Evolutionary conservation across 2,797 vertebrate genomes (phyloP).

Genomic region (Carcharodon carcharias): DNA sequence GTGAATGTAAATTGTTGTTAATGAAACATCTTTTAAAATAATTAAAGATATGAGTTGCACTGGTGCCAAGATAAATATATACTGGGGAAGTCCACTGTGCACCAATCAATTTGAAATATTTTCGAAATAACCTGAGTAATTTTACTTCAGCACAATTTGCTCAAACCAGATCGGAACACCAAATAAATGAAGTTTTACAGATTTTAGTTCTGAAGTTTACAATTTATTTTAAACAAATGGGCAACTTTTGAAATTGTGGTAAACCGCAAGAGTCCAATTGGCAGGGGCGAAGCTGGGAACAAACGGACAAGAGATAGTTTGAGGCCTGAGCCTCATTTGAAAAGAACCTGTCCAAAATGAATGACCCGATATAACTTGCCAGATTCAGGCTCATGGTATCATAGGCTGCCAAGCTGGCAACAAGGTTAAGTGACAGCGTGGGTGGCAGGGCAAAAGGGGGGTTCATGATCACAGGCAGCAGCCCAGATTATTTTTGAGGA

Average conservation of each 20-base stretch:
- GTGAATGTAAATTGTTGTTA: not conserved
- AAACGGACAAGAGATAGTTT: not conserved
- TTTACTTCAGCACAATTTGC: not conserved
- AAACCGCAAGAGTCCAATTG: not conserved
- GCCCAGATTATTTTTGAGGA: not conserved
- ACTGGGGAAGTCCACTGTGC: not conserved
- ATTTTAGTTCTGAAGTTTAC: not conserved
- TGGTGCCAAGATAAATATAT: not conserved
- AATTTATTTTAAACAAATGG: too few species aligned
- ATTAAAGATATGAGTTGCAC: not conserved
- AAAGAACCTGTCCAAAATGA: not conserved
- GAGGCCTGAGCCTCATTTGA: not conserved
- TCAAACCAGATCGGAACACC: not conserved
- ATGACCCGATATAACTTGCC: not conserved
- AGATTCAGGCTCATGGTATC: not conserved
- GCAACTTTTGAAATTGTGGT: not conserved
- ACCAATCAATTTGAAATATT: not conserved
- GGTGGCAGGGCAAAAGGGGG: not conserved
- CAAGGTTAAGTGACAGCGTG: not conserved
- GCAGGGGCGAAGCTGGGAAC: too few species aligned
- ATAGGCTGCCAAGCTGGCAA: not conserved
- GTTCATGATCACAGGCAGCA: not conserved
- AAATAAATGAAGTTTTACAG: not conserved
- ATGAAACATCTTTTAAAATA: not conserved
- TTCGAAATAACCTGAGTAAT: not conserved